Evolutionary conservation across 1,140 invertebrate species (phyloP), one percentile per base, ranked within the genome.

Genomic region (Trachymyrmex cornetzi): DNA sequence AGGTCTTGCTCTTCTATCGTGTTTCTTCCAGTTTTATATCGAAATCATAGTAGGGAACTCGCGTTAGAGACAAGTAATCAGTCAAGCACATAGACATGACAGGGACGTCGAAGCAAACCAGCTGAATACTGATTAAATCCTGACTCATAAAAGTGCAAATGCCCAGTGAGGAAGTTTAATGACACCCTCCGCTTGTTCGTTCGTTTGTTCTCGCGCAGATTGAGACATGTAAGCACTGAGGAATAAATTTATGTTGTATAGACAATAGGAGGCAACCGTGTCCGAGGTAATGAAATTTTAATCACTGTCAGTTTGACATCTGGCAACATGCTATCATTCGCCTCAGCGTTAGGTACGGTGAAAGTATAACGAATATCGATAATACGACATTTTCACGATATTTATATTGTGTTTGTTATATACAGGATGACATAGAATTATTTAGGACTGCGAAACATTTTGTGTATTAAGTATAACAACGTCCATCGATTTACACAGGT

Each of bases 211-310:
- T 22, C 48, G 44, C 53, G 53, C 48, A 57, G 30, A 57, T 59
- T 61, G 79, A 59, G 38, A 53, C 38, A 93, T 93, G 92, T 90
- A 69, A 50, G 64, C 89, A 14, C 44, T 92, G 53, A 93, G 69
- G 79, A 91, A 89, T 53, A 92, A 88, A 71, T 92, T 93, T 71
- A 63, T 79, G 14, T 64, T 90, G 44, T 92, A 89, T 86, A 90
- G 81, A 22, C 88, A 92, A 64, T 86, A 87, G 77, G 91, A 92
- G 24, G 34, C 87, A 12, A 61, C 69, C 12, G 64, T 90, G 77
- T 88, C 89, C 5, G 77, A 93, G 91, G 90, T 94, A 89, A 61
- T 69, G 30, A 27, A 53, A 38, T 34, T 86, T 57, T 59, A 38
- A 50, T 66, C 38, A 53, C n/a, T 48, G 14, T 67, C 63, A 22